phyloP scores from a whole-genome alignment of 2,888 invertebrate species.

The Galerucella nymphaeae region DNA sequence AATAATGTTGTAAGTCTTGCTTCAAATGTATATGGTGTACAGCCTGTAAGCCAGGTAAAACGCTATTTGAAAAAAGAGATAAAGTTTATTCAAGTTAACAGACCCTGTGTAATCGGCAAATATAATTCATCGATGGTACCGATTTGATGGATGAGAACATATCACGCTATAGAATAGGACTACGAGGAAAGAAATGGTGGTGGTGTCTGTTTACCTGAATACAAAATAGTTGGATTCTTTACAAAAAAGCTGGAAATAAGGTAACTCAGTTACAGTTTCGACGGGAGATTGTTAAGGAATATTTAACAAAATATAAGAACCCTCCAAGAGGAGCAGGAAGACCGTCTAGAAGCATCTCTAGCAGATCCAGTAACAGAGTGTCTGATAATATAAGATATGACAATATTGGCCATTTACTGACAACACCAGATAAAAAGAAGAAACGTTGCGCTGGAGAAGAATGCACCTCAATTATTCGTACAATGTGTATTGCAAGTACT shows the following conservation, averaged over 20 bases:
- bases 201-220: conserved; percentile 37
- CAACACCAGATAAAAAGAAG: too few relatives aligned
- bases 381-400: too few relatives aligned
- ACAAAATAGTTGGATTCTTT: conserved; percentile 15
- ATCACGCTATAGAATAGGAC: conserved; percentile 17
- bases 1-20: too few relatives aligned
- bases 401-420: too few relatives aligned
- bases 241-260: neutral
- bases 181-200: conserved; percentile 9
- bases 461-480: too few relatives aligned
- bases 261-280: neutral
- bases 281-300: neutral
- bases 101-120: conserved; percentile 42
- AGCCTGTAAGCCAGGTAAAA: conserved; percentile 22
- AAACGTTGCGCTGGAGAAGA: too few relatives aligned
- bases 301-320: too few relatives aligned
- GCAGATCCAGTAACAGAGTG: too few relatives aligned
- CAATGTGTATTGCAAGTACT: too few relatives aligned
- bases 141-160: conserved; percentile 29
- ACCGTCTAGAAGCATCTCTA: too few relatives aligned
- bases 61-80: conserved; percentile 43
- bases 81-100: conserved; percentile 42
- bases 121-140: conserved; percentile 49
- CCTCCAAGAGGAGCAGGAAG: too few relatives aligned
- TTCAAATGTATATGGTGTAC: neutral